Percentiles rank a stretch among this genome's conserved stretches.
Conservation (phyloP, 23 tunicate genomes). For the Halocynthia roretzi region DNA sequence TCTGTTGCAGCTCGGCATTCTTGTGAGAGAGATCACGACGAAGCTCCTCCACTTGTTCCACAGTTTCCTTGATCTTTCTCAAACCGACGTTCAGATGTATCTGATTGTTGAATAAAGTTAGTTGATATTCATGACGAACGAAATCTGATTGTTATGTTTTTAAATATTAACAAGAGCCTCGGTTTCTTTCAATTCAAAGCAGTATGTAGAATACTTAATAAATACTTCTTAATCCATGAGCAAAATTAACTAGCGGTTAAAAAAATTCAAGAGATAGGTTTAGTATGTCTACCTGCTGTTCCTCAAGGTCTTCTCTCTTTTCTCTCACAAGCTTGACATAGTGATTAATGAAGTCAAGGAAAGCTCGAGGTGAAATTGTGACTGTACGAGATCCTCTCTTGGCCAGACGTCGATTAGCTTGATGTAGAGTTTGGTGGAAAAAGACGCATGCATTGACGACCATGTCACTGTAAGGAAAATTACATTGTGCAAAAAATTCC, state of each 20-base stretch:
- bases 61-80: conserved; percentile 94
- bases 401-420: conserved; percentile 68
- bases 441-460: conserved; percentile 95
- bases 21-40: conserved; percentile 72
- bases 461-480: conserved; percentile 51
- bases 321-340: conserved; percentile 93
- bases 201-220: no score
- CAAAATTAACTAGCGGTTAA: neutral
- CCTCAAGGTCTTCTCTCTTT: conserved; percentile 91
- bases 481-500: neutral
- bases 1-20: conserved; percentile 71
- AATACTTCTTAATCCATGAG: neutral
- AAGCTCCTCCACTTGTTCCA: conserved; percentile 93
- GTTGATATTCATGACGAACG: no score
- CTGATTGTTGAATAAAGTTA: conserved; percentile 1
- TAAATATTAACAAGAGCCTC: no score
- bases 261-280: neutral
- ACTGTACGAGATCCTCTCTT: conserved; percentile 83
- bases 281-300: conserved; percentile 60
- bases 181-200: no score
- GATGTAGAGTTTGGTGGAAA: conserved; percentile 94
- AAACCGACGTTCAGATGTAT: conserved; percentile 95
- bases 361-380: conserved; percentile 83
- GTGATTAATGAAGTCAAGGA: conserved; percentile 89
- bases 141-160: no score